Evolutionary conservation across 1,140 invertebrate genomes (phyloP), one percentile per base, ranked within the genome.

Genomic region (Drosophila littoralis): DNA sequence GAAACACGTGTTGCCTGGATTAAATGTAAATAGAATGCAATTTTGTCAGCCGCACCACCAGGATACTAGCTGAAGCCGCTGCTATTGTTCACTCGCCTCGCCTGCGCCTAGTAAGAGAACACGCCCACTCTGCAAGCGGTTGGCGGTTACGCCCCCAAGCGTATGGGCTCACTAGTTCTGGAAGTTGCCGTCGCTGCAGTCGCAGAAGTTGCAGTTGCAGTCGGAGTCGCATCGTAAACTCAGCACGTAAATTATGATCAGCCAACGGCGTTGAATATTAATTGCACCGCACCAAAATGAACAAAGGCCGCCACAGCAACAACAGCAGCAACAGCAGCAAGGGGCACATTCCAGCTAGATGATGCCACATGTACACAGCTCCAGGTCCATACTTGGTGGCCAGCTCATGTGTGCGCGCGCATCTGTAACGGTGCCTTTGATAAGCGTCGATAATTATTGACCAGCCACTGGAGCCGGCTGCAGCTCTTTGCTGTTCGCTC

Each of bases 171-270:
- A 15, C 13, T 59, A 28, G 22, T 28, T 28, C 22, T 28, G 3
- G 22, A 28, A 28, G 22, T 28, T 28, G 40, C 17, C 17, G 15
- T 35, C 33, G 33, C 17, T 51, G 60, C 28, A 46, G 60, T 54
- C 35, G 36, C 15, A 54, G 58, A 13, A 54, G 55, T 57, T 54
- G 57, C 48, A 63, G 15, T 45, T 38, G 57, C 67, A 67, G 61
- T 40, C 40, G 68, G 42, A 80, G 75, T 81, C 66, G 81, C 81
- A 84, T 90, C 91, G 85, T 84, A 88, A 90, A 91, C 88, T 86
- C 91, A 92, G 91, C 91, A 92, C 91, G 91, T 92, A 92, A 92
- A 92, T 92, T 92, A 92, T 92, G 91, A 88, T 86, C 88, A 91
- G 82, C 91, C 91, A 90, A 91, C 90, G 91, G 91, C 91, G 90